Conservation (phyloP, 2,888 invertebrate species). For the Orchestes rusci region DNA sequence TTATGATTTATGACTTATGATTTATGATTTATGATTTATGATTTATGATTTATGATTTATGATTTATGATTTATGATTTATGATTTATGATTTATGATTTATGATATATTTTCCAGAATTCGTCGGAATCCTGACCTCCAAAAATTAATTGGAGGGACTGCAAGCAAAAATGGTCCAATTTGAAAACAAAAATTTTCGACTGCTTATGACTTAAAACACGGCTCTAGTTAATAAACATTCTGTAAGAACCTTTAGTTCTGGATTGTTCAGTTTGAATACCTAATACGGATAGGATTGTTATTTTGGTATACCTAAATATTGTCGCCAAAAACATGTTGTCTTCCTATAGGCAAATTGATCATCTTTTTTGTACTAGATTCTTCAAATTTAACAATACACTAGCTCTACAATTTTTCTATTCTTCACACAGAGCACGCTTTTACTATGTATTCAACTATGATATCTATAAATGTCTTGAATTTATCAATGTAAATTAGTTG, state of each 20-base stretch:
- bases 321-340: constrained; percentile 1
- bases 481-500: too few species aligned
- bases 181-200: constrained; percentile 15
- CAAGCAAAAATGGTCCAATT: constrained; percentile 33
- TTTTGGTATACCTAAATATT: too few species aligned
- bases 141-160: constrained; percentile 52
- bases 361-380: too few species aligned
- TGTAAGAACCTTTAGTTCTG: constrained; percentile 1
- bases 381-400: too few species aligned
- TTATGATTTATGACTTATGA: background rate
- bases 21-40: background rate
- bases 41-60: background rate
- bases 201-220: constrained; percentile 16
- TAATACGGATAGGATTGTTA: too few species aligned
- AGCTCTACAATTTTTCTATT: too few species aligned
- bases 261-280: background rate
- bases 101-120: constrained; percentile 56
- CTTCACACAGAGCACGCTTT: too few species aligned
- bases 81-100: background rate
- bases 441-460: too few species aligned
- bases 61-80: background rate
- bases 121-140: constrained; percentile 76
- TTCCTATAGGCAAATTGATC: too few species aligned
- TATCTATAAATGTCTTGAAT: too few species aligned
- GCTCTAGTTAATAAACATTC: constrained; percentile 13